Base-by-base conservation (phyloP, 1,140 invertebrate genomes). In the Steinernema feltiae region DNA sequence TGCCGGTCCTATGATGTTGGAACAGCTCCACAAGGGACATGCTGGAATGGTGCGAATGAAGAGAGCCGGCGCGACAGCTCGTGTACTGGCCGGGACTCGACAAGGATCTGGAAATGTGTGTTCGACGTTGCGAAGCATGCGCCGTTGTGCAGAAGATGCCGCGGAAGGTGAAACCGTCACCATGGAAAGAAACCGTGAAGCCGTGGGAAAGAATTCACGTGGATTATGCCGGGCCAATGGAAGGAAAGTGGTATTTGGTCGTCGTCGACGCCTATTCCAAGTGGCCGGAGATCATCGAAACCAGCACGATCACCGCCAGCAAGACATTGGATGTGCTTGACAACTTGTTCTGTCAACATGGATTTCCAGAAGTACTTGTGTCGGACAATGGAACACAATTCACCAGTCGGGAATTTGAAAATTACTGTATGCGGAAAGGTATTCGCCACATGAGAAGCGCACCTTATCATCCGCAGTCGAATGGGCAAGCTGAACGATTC, bases 1-100 rank as follows among this genome's bases (percentile, higher is more conserved):
- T 80, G 12, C 79, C 76, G 21, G 69, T 69, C 0, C 53, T n/a
- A n/a, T 77, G 7, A 75, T 87, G 7, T 72, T 88, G 18, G 24
- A 82, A 32, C 78, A 82, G 70, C 82, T 89, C 29, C 88, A 89
- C 80, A 41, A 69, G 0, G 80, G 81, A 17, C 88, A 89, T 79
- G 78, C 86, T 35, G 87, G 88, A 0, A 87, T 88, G 2, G 82
- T 87, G 1, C 82, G 86, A 69, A 88, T 88, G 81, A 89, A 89
- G 76, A 32, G 72, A 7, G n/a, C 48, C 86, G 2, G 86, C 88
- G 1, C 74, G 88, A 0, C 81, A 75, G 1, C 86, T 87, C 72
- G 78, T 88, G 0, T 89, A 85, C 83, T 90, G 88, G 88, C 85
- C 85, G 31, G 79, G 83, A 3, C 82, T 89, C 0, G 87, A 88